Conservation (phyloP, 2,888 invertebrate species). For the Acrobeloides nanus region DNA sequence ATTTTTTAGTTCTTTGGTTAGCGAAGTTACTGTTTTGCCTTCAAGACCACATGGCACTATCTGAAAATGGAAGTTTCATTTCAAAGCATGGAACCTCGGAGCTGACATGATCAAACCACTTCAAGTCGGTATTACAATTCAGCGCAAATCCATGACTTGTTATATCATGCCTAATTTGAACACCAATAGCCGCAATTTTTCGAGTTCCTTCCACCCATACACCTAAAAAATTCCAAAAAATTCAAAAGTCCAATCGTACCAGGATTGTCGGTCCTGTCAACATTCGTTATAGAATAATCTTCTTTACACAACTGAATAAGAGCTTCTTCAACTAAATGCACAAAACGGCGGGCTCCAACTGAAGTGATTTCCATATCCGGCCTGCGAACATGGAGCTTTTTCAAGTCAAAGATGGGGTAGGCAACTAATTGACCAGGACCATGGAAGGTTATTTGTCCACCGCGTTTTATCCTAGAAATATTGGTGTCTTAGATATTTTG, state of each 20-base stretch:
- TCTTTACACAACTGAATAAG: slow-evolving; percentile 17
- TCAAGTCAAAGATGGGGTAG: slow-evolving; percentile 85
- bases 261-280: slow-evolving; percentile 41
- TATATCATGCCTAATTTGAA: slow-evolving; percentile 59
- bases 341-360: slow-evolving; percentile 22
- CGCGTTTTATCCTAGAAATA: slow-evolving; percentile 72
- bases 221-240: too few relatives aligned
- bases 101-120: slow-evolving; percentile 74
- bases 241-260: slow-evolving; percentile 22
- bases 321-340: slow-evolving; percentile 21
- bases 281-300: slow-evolving; percentile 24
- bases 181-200: slow-evolving; percentile 83
- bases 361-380: not conserved
- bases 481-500: not conserved
- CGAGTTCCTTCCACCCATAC: slow-evolving; percentile 63
- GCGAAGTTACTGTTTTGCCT: slow-evolving; percentile 80
- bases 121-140: slow-evolving; percentile 82
- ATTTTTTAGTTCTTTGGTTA: slow-evolving; percentile 67
- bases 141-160: slow-evolving; percentile 90
- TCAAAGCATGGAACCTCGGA: not conserved
- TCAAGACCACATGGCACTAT: slow-evolving; percentile 91
- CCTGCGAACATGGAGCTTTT: slow-evolving; percentile 63
- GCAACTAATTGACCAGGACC: slow-evolving; percentile 93
- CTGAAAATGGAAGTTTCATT: slow-evolving; percentile 16
- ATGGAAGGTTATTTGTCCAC: slow-evolving; percentile 94